A percentile compares a stretch with the other conserved stretches of the same genome.
phyloP scores from a whole-genome alignment of 2,113 vertebrate genomes.

The Zosterops hypoxanthus region DNA sequence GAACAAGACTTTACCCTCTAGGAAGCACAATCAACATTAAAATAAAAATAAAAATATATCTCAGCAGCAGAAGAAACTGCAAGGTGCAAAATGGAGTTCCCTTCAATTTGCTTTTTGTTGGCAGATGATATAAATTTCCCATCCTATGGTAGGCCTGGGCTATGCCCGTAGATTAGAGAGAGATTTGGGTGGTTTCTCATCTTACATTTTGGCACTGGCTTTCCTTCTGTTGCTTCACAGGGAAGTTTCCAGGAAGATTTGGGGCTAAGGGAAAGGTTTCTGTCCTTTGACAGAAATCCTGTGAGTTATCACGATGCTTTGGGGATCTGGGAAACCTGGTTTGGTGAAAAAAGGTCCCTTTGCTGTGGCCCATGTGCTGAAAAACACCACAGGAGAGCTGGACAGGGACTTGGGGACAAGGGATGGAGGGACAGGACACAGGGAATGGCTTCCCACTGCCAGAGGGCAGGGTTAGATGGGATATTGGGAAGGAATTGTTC shows the following conservation, averaged over 20 bases:
- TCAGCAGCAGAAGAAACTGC: background rate
- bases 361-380: background rate
- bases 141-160: background rate
- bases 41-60: background rate
- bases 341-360: background rate
- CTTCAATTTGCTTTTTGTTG: background rate
- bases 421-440: background rate
- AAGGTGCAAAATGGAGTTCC: background rate
- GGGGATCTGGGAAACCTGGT: background rate
- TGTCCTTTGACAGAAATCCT: background rate
- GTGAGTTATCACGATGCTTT: rapidly evolving
- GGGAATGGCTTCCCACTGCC: background rate
- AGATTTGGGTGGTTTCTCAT: background rate
- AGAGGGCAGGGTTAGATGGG: background rate
- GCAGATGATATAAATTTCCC: background rate
- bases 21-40: background rate
- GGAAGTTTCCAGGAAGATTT: background rate
- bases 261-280: background rate
- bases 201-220: background rate
- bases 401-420: background rate
- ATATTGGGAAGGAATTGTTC: background rate
- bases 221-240: background rate
- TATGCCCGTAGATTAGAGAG: background rate
- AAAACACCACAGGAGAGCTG: background rate
- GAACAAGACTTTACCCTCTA: background rate